Conservation (phyloP, 2,113 vertebrate species). For the Cololabis saira region DNA sequence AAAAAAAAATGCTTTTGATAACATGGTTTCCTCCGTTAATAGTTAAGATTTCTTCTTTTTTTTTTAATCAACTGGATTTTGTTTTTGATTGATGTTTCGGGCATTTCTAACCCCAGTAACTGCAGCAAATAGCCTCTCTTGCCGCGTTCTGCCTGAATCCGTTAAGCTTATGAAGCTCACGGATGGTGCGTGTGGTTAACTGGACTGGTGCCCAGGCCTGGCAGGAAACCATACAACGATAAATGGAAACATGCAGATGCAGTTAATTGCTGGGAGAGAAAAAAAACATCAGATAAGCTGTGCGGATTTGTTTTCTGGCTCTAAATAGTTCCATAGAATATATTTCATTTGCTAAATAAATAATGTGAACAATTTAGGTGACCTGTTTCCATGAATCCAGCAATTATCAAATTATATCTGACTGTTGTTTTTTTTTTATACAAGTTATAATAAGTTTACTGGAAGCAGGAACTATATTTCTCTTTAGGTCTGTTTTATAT, state of each 20-base stretch:
- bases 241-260: slow-evolving; percentile 46
- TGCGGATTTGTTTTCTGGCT: slow-evolving; percentile 12
- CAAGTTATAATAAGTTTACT: neutral
- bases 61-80: neutral
- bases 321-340: neutral
- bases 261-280: slow-evolving; percentile 38
- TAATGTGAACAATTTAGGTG: slow-evolving; percentile 4
- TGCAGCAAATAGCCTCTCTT: slow-evolving; percentile 13
- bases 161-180: slow-evolving; percentile 14
- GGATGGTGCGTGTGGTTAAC: slow-evolving; percentile 29
- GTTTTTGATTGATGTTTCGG: slow-evolving; percentile 2
- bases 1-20: neutral
- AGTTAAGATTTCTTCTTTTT: neutral
- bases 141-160: slow-evolving; percentile 25
- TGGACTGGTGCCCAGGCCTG: slow-evolving; percentile 32
- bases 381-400: slow-evolving; percentile 10
- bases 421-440: neutral
- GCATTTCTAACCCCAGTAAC: neutral
- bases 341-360: slow-evolving; percentile 9
- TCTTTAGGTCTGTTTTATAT: slow-evolving; percentile 4
- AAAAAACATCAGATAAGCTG: slow-evolving; percentile 3
- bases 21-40: neutral
- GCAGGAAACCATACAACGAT: slow-evolving; percentile 42
- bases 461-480: slow-evolving; percentile 1
- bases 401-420: slow-evolving; percentile 7